Base-by-base conservation (phyloP, 2,888 invertebrate species). In the Melanostoma scalare region DNA sequence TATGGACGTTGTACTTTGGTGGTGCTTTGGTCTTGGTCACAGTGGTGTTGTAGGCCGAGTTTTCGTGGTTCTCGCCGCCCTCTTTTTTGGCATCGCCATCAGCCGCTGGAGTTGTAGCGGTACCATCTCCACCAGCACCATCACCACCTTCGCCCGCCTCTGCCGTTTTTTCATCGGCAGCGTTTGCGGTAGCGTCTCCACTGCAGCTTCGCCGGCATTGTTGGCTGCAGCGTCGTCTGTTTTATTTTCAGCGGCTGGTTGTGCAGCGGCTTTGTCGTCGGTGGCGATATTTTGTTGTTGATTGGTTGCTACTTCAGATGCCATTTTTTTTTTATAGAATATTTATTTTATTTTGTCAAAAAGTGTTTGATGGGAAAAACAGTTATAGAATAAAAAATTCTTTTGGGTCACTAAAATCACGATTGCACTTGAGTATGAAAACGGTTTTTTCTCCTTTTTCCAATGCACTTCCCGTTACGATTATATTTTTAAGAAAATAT, bases 1-100 rank as follows among this genome's bases (percentile, higher is more conserved):
- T 97, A 92, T 97, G 97, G 86, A 97, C 97, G 88, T 94, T 93
- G 84, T 94, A 94, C 91, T 97, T 97, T 72, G 95, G 94, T 86
- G 94, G 93, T 87, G 94, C 93, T 88, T 95, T 95, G 86, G 93
- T 91, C 88, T 94, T 93, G 85, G 93, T 91, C 77, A 91, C 91
- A 67, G 85, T 86, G 86, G 89, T 90, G 86, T 89, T 88, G 90
- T 91, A 91, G 81, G 89, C 89, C 91, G 92, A 89, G 87, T 92
- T 88, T 90, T 92, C 89, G 86, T 89, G 89, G 86, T 89, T 88
- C 90, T 92, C 88, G 87, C 90, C 86, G 87, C 88, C 85, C 89
- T 92, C 92, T 86, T 91, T 91, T 92, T 93, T 90, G 88, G 92
- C 88, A 90, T 91, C 89, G 40, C 85, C 87, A 84, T 85, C 85